phyloP scores from a whole-genome alignment of 2,113 vertebrate species.

The Apodemus sylvaticus region DNA sequence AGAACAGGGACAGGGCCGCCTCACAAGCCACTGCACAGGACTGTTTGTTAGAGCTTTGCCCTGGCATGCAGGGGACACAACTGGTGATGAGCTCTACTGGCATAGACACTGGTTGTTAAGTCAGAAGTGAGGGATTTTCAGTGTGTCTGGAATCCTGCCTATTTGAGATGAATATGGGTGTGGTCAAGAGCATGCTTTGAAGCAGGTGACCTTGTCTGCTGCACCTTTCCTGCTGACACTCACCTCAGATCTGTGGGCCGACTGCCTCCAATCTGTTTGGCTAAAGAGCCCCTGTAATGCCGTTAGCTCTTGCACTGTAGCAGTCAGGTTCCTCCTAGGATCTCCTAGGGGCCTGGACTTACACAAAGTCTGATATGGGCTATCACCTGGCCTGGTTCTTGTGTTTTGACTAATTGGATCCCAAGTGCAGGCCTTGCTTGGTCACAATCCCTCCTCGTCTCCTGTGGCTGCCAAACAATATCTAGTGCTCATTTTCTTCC shows the following conservation, averaged over 20 bases:
- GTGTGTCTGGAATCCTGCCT: neutral
- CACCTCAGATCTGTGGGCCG: neutral
- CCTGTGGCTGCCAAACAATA: neutral
- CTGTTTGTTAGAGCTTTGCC: neutral
- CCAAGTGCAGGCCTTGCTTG: neutral
- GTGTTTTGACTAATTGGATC: neutral
- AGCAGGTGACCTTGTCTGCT: neutral
- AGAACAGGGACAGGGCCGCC: neutral
- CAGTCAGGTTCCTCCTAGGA: neutral
- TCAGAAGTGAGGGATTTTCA: neutral
- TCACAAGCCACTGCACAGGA: too few relatives aligned
- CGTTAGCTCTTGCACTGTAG: neutral
- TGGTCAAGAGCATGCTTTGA: neutral
- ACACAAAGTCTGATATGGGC: neutral
- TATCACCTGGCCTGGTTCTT: neutral
- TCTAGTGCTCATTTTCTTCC: slow-evolving; percentile 65
- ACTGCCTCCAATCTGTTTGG: neutral
- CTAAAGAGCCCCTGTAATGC: neutral
- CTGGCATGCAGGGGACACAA: neutral
- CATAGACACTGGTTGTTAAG: neutral
- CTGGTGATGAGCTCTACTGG: neutral
- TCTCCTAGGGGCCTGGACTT: neutral
- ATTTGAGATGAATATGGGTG: neutral
- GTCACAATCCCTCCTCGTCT: neutral
- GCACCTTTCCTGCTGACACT: neutral